Percentiles rank a stretch among this genome's conserved stretches.
Evolutionary conservation across 2,113 vertebrate genomes (phyloP).

Genomic region (Indicator indicator): DNA sequence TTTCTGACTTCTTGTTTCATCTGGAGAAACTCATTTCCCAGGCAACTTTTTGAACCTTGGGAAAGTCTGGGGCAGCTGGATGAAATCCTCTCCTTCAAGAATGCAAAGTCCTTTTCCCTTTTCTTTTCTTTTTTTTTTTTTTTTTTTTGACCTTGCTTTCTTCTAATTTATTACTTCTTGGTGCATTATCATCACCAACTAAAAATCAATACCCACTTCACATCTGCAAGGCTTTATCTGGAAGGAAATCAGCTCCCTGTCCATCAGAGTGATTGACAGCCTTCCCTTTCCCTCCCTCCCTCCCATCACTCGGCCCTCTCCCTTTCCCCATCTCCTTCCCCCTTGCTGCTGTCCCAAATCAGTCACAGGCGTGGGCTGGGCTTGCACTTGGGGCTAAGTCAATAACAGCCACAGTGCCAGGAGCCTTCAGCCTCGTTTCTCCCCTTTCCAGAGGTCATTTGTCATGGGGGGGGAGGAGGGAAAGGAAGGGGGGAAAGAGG

Average conservation of each 20-base stretch:
- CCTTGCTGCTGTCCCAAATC: conserved; percentile 63
- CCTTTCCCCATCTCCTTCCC: conserved; percentile 15
- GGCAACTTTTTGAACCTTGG: conserved; percentile 76
- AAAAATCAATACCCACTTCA: conserved; percentile 79
- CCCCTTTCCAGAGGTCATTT: conserved; percentile 28
- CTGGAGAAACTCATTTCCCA: conserved; percentile 56
- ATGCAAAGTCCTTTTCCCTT: conserved; percentile 55
- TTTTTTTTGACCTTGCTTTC: conserved; percentile 77
- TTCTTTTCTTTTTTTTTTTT: not conserved
- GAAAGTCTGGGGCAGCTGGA: conserved; percentile 54
- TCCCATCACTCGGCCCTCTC: not conserved
- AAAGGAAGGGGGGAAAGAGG: not conserved
- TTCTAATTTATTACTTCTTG: conserved; percentile 82
- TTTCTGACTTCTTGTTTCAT: not conserved
- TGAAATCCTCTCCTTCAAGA: conserved; percentile 64
- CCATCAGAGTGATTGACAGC: conserved; percentile 75
- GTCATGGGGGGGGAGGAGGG: not conserved
- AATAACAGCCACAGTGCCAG: not conserved
- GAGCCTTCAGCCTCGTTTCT: conserved; percentile 3
- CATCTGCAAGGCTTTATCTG: conserved; percentile 83
- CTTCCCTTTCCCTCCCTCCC: conserved; percentile 43
- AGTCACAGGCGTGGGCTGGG: conserved; percentile 54
- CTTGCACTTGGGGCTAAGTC: not conserved
- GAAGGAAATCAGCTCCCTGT: conserved; percentile 75
- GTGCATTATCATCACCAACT: conserved; percentile 77